Evolutionary conservation across 2,113 vertebrate species (phyloP), one percentile per base, ranked within the genome.

Genomic region (Nothobranchius furzeri): DNA sequence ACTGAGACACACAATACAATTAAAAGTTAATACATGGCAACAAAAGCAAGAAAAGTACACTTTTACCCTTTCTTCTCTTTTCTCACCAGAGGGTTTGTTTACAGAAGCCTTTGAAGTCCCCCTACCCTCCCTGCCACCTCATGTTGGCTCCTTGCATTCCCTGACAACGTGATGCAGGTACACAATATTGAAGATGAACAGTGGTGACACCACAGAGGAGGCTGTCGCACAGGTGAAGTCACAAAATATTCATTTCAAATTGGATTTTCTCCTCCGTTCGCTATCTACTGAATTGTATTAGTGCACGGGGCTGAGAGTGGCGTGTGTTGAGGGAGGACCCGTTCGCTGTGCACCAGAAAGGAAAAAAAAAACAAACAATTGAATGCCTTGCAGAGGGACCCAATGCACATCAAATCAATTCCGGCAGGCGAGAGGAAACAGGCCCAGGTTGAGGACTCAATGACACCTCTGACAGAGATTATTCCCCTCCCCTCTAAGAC

Each of bases 51-150:
- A 56, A 87, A 83, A 70, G 62, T 75, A 71, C 48, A 70, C 57
- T 73, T 83, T 71, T 63, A 61, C 43, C 45, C 53, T 77, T 80
- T 78, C 64, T 80, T 80, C 72, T 78, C 70, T 68, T 68, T 55
- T 64, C 57, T 82, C 74, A 85, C 78, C 62, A 56, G 85, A 85
- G 78, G 75, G 80, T 84, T 85, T 91, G 88, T 91, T 91, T 88
- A 89, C 69, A 63, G 66, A 76, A 85, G 74, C 76, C 87, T 91
- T 92, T 90, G 90, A 93, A 88, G 90, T 84, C 50, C 72, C 30
- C 52, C 13, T 43, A 3, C 54, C 30, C 42, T 17, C 47, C 37
- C 46, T 52, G 47, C 64, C 43, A 24, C 63, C 67, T 57, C 48
- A 37, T 14, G 35, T 50, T 48, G 60, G 40, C 47, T 42, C 64